Percentiles rank a stretch among this genome's conserved stretches.
Conservation (phyloP, 2,797 vertebrate genomes). For the Cryptoblepharus egeriae region DNA sequence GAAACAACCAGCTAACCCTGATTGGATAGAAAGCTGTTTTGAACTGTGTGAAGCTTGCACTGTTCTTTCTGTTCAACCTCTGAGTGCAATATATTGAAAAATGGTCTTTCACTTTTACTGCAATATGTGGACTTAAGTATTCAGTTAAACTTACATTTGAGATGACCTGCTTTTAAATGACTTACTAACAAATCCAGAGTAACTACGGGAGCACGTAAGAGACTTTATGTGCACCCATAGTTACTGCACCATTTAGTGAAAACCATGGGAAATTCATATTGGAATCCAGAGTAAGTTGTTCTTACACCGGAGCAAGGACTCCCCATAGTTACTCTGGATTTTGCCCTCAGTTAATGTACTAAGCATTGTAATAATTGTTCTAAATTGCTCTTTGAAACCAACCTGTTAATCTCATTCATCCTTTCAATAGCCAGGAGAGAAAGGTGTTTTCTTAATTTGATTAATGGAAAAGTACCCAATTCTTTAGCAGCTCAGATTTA, state of each 20-base stretch:
- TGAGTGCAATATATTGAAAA: neutral
- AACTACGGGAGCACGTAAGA: too few species aligned
- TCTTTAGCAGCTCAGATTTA: neutral
- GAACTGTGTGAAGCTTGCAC: neutral
- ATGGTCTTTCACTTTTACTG: neutral
- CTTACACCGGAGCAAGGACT: too few species aligned
- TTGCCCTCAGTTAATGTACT: neutral
- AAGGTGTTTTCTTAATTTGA: neutral
- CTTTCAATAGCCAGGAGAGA: neutral
- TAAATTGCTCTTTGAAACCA: neutral
- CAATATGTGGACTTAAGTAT: neutral
- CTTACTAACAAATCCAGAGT: too few species aligned
- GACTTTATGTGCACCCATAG: too few species aligned
- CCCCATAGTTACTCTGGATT: too few species aligned
- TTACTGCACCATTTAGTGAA: too few species aligned
- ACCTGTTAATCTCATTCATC: neutral
- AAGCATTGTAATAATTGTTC: neutral
- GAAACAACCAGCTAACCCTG: neutral
- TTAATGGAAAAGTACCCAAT: neutral
- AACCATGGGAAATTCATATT: too few species aligned
- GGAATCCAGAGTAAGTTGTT: too few species aligned
- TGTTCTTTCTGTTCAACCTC: neutral
- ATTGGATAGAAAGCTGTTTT: neutral
- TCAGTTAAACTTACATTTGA: conserved; percentile 3
- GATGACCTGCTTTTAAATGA: neutral